Conservation (phyloP, 2,113 vertebrate species). For the Misgurnus anguillicaudatus region DNA sequence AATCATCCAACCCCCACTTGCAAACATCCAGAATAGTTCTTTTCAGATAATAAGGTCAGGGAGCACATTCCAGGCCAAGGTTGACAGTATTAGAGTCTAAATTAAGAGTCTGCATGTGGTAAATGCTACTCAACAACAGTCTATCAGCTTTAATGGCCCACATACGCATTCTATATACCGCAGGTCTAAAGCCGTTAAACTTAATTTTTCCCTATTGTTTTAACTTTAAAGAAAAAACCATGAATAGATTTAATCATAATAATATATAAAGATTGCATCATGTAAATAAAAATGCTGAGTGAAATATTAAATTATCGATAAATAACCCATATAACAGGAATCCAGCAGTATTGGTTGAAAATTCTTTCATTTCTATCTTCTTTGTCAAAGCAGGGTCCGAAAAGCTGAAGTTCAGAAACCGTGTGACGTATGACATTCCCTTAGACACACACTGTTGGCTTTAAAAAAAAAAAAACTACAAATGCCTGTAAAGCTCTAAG, state of each 20-base stretch:
- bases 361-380: conserved; percentile 66
- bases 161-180: neutral
- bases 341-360: conserved; percentile 2
- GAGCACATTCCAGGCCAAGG: conserved; percentile 76
- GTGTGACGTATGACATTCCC: conserved; percentile 33
- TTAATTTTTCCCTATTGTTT: neutral
- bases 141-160: conserved; percentile 4
- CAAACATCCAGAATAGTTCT: conserved; percentile 69
- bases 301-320: neutral
- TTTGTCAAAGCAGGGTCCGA: conserved; percentile 61
- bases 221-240: neutral
- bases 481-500: conserved; percentile 36
- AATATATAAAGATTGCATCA: neutral
- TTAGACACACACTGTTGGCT: conserved; percentile 32
- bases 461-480: conserved; percentile 46
- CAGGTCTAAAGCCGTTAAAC: neutral
- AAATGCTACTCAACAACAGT: conserved; percentile 48
- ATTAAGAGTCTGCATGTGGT: conserved; percentile 71
- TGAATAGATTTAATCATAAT: neutral
- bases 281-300: neutral
- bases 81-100: conserved; percentile 71
- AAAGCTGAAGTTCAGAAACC: conserved; percentile 64
- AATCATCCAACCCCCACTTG: conserved; percentile 63
- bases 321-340: neutral
- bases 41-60: conserved; percentile 73